A percentile compares a stretch with the other conserved stretches of the same genome.
phyloP scores from a whole-genome alignment of 2,113 vertebrate genomes.

The Mirounga angustirostris region DNA sequence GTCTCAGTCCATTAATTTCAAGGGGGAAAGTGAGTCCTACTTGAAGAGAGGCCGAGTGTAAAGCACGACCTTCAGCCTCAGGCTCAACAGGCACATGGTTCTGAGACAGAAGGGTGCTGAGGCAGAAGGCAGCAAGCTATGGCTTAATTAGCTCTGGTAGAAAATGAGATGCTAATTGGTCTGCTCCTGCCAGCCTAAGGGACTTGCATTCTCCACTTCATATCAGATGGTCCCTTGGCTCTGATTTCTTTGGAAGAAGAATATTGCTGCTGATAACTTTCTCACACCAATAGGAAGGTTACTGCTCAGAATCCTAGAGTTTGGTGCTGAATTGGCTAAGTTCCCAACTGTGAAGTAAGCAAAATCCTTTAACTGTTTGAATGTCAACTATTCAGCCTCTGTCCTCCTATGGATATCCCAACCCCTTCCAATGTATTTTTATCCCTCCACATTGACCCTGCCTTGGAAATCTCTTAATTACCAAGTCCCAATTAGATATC shows the following conservation, averaged over 20 bases:
- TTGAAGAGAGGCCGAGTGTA: neutral
- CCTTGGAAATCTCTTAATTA: neutral
- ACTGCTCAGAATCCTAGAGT: neutral
- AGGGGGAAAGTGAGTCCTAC: neutral
- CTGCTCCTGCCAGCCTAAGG: neutral
- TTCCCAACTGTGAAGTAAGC: neutral
- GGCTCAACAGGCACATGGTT: neutral
- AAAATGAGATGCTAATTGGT: constrained; percentile 37
- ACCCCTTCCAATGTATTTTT: neutral
- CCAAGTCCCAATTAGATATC: too few species aligned
- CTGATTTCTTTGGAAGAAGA: constrained; percentile 3
- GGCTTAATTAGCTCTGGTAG: neutral
- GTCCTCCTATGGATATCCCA: neutral
- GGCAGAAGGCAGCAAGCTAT: neutral
- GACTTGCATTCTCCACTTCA: neutral
- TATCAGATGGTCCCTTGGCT: constrained; percentile 25
- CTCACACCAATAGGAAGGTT: neutral
- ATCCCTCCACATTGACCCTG: neutral
- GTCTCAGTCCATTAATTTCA: neutral
- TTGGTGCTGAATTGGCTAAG: neutral
- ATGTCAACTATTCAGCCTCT: neutral
- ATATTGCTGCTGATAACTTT: neutral
- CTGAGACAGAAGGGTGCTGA: neutral
- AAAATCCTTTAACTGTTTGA: neutral
- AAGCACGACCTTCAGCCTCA: neutral